These are phyloP conservation scores for Sycobia sp. DNA, from an alignment of 1,140 invertebrate genomes.

Conservation along the genomic window DNA sequence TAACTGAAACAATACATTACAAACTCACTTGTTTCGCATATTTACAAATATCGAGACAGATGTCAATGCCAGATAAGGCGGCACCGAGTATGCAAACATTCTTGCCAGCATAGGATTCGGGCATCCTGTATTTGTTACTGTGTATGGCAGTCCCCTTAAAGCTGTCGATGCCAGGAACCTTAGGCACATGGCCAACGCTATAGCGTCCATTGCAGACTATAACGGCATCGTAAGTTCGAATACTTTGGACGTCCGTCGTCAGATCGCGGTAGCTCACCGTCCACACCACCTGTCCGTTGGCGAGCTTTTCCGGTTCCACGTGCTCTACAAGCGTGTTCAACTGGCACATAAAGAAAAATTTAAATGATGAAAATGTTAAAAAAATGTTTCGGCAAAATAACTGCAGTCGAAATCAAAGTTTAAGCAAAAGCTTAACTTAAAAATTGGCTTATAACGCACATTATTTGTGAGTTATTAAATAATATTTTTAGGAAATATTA, in stretches of 20 bases:
- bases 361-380: too few species aligned
- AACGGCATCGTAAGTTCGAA: constrained; percentile 64
- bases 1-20: too few species aligned
- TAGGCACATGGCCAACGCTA: constrained; percentile 68
- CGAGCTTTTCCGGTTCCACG: constrained; percentile 61
- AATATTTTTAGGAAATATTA: too few species aligned
- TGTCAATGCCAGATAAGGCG: constrained; percentile 81
- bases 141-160: constrained; percentile 77
- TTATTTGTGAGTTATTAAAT: too few species aligned
- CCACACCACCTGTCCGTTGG: constrained; percentile 55
- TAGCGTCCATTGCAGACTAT: constrained; percentile 73
- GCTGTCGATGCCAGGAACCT: constrained; percentile 68
- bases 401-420: too few species aligned
- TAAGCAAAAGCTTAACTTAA: too few species aligned
- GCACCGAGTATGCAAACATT: constrained; percentile 83
- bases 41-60: constrained; percentile 67
- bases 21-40: constrained; percentile 61
- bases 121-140: constrained; percentile 83
- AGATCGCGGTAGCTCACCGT: constrained; percentile 55
- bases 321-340: constrained; percentile 69
- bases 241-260: constrained; percentile 44
- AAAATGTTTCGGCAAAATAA: too few species aligned
- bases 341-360: too few species aligned
- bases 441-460: too few species aligned
- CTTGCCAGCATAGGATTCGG: constrained; percentile 70